Base-by-base conservation (phyloP, 1,140 invertebrate species). In the Plectus sambesii region DNA sequence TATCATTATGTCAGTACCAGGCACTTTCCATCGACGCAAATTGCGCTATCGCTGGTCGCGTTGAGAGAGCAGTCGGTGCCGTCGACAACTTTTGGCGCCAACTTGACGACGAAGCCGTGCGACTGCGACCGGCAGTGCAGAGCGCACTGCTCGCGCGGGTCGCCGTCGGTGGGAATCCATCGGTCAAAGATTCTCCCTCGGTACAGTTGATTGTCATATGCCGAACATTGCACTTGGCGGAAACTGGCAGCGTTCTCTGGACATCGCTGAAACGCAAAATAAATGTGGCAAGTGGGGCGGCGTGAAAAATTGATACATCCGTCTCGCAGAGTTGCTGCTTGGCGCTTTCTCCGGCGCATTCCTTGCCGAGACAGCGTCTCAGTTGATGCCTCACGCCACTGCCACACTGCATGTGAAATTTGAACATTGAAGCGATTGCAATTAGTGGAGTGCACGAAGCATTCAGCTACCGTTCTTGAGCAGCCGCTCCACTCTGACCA, bases 31-130 rank as follows among this genome's bases (percentile, higher is more conserved):
- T 80, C 77, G 56, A 85, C 85, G 69, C 82, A 85, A 77, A 85
- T 81, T 60, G 85, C 81, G 48, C 81, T 75, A 5, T 80, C 77
- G 15, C 80, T 82, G 24, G 83, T 80, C 80, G 58, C 82, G n/a
- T n/a, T n/a, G n/a, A n/a, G n/a, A n/a, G n/a, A n/a, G n/a, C n/a
- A 85, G 2, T 82, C 81, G 1, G 83, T 85, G 9, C 83, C 83
- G 66, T 85, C 83, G 0, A 77, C 70, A 0, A 82, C 83, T 20
- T 78, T 79, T 19, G 82, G 80, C 17, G 77, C 79, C 69, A 81
- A 77, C 50, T 81, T 80, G 19, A 80, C 81, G 49, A 78, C 82
- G 33, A 79, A 77, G 48, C 76, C 78, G 68, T 77, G 79, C 40
- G 82, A 81, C 12, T 67, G 60, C 37, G 83, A 79, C 39, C 81